Conservation (phyloP, 2,113 vertebrate species). For the Apteryx mantelli region DNA sequence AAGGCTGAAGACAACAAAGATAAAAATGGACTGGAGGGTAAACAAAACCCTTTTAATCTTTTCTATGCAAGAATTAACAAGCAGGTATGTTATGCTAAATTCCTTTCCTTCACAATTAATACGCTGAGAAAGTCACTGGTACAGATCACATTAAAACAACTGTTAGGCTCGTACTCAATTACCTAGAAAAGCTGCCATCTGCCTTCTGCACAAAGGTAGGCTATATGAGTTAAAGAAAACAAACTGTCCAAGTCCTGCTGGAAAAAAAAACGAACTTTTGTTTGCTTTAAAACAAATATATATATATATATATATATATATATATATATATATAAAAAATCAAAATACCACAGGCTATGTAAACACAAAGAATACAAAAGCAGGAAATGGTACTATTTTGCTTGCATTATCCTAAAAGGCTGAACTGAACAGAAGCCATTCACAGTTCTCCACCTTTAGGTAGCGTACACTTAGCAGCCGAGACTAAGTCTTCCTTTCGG, state of each 20-base stretch:
- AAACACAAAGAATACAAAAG: conserved; percentile 60
- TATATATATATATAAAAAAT: neutral
- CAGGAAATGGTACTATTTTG: conserved; percentile 34
- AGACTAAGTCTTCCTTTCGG: neutral
- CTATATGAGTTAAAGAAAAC: neutral
- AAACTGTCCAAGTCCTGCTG: neutral
- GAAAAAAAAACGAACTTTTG: conserved; percentile 1
- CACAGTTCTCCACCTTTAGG: neutral
- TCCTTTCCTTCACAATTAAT: neutral
- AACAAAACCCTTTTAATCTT: conserved; percentile 19
- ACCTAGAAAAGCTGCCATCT: conserved; percentile 8
- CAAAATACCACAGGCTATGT: conserved; percentile 46
- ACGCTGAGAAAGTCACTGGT: neutral
- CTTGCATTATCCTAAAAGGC: conserved; percentile 8
- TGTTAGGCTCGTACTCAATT: neutral
- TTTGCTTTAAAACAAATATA: conserved; percentile 32
- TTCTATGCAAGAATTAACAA: neutral
- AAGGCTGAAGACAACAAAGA: neutral
- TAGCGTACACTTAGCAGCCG: neutral
- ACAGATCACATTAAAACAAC: neutral
- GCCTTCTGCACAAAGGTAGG: neutral
- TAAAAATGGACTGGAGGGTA: neutral
- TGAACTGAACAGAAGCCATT: neutral
- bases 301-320: too few species aligned
- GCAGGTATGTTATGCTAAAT: neutral